These are phyloP conservation scores for Spialia ferax DNA, from an alignment of 2,888 invertebrate genomes.

Conservation along the genomic window DNA sequence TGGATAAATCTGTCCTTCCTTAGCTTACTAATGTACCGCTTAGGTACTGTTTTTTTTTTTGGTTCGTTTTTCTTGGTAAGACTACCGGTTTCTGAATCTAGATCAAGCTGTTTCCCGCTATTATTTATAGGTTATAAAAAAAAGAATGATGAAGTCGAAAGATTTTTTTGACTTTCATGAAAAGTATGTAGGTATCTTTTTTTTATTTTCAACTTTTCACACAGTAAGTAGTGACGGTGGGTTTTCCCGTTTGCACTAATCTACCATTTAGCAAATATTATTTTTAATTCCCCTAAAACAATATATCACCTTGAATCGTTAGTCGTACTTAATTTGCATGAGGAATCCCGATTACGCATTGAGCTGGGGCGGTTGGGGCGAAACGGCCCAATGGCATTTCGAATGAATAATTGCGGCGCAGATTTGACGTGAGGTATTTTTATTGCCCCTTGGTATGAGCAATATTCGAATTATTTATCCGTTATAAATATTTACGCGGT, in stretches of 20 bases:
- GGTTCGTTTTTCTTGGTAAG: too few relatives aligned
- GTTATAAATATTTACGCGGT: conserved; percentile 49
- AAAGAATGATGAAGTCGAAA: too few relatives aligned
- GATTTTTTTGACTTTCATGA: too few relatives aligned
- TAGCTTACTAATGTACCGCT: too few relatives aligned
- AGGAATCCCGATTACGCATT: conserved; percentile 48
- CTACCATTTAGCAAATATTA: not conserved
- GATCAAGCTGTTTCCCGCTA: too few relatives aligned
- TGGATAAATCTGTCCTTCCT: too few relatives aligned
- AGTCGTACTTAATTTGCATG: conserved; percentile 49
- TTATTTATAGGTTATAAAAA: too few relatives aligned
- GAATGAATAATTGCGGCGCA: conserved; percentile 78
- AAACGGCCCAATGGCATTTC: conserved; percentile 68
- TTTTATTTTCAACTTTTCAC: too few relatives aligned
- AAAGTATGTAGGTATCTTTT: too few relatives aligned
- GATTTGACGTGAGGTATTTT: conserved; percentile 82
- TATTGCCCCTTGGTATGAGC: conserved; percentile 70
- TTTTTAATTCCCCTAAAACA: conserved; percentile 8
- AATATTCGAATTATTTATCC: conserved; percentile 67
- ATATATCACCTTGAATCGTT: conserved; percentile 40
- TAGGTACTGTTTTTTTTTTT: too few relatives aligned
- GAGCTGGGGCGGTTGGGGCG: conserved; percentile 47
- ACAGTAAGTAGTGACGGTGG: not conserved
- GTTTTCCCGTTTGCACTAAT: not conserved
- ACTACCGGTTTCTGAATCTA: too few relatives aligned